Evolutionary conservation across 2,113 vertebrate genomes (phyloP).

Genomic region (Phaetusa simplex): DNA sequence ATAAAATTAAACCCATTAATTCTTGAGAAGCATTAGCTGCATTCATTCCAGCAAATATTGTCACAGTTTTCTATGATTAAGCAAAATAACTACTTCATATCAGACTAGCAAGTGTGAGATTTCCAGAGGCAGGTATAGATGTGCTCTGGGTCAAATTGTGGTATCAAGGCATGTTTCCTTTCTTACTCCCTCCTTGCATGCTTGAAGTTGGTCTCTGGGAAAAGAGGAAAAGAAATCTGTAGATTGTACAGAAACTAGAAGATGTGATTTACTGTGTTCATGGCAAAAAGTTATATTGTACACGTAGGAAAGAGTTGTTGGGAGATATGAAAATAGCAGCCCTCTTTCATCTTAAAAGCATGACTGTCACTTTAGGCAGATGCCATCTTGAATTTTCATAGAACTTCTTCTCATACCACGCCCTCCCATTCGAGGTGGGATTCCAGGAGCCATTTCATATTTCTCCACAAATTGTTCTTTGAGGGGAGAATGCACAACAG

Average conservation of each 20-base stretch:
- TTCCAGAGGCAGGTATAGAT: neutral
- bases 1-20: neutral
- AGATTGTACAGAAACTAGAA: neutral
- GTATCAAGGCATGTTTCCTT: neutral
- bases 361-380: neutral
- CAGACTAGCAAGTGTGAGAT: neutral
- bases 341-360: neutral
- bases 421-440: neutral
- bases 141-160: neutral
- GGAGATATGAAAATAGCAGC: neutral
- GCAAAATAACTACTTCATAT: neutral
- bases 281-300: neutral
- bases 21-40: neutral
- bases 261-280: neutral
- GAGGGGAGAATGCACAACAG: neutral
- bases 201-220: neutral
- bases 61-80: neutral
- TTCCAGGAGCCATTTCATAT: neutral
- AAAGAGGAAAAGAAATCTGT: neutral
- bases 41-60: neutral
- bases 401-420: neutral
- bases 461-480: neutral
- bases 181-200: neutral
- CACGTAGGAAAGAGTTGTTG: neutral
- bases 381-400: neutral